phyloP scores from a whole-genome alignment of 2,113 vertebrate species.

The Pollimyrus isidori region DNA sequence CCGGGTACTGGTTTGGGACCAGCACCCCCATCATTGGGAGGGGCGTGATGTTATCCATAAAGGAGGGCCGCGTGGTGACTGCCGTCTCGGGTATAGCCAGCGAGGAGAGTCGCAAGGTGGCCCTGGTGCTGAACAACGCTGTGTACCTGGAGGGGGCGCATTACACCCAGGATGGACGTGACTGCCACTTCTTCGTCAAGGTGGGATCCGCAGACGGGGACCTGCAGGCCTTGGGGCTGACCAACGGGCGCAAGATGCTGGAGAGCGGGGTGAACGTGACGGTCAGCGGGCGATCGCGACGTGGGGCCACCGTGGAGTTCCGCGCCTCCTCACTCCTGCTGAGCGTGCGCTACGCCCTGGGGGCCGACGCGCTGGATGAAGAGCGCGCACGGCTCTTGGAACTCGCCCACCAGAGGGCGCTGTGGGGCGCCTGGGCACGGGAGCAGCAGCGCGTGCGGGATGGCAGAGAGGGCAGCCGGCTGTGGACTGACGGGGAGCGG shows the following conservation, averaged over 20 bases:
- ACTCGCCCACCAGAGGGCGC: constrained; percentile 84
- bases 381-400: constrained; percentile 88
- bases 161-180: constrained; percentile 87
- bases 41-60: constrained; percentile 90
- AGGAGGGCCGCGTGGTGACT: constrained; percentile 82
- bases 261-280: constrained; percentile 89
- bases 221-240: constrained; percentile 82
- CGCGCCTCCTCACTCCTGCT: constrained; percentile 75
- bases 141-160: constrained; percentile 92
- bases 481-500: constrained; percentile 96
- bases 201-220: constrained; percentile 83
- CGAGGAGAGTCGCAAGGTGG: constrained; percentile 89
- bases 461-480: constrained; percentile 85
- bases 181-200: constrained; percentile 95
- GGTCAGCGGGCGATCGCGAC: constrained; percentile 85
- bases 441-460: constrained; percentile 90
- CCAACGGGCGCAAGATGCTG: constrained; percentile 82
- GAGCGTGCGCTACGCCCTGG: constrained; percentile 87
- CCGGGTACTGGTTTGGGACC: constrained; percentile 93
- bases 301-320: constrained; percentile 85
- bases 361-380: constrained; percentile 82
- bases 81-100: constrained; percentile 78
- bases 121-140: constrained; percentile 82
- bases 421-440: constrained; percentile 83
- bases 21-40: constrained; percentile 86